Conservation (phyloP, 2,888 invertebrate genomes). For the Amphimallon solstitiale region DNA sequence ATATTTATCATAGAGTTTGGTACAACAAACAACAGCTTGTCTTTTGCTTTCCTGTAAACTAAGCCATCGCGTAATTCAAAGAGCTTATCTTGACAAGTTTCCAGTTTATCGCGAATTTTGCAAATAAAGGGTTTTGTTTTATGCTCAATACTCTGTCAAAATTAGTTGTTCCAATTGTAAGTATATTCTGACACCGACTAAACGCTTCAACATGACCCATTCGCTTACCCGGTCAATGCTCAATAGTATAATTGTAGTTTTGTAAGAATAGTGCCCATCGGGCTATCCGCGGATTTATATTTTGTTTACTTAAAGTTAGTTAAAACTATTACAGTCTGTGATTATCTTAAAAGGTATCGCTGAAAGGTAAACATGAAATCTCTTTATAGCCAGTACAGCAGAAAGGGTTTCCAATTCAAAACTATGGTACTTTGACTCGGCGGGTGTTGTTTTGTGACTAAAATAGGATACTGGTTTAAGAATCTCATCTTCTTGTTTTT, state of each 20-base stretch:
- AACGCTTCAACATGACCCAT: slow-evolving; percentile 28
- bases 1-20: slow-evolving; percentile 16
- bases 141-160: slow-evolving; percentile 12
- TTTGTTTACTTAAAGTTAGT: slow-evolving; percentile 48
- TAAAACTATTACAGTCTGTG: slow-evolving; percentile 48
- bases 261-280: slow-evolving; percentile 51
- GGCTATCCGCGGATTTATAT: slow-evolving; percentile 48
- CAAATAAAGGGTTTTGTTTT: slow-evolving; percentile 25
- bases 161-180: slow-evolving; percentile 14
- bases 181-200: slow-evolving; percentile 17
- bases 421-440: slow-evolving; percentile 24
- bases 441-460: slow-evolving; percentile 2
- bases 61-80: slow-evolving; percentile 29
- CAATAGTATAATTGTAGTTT: slow-evolving; percentile 50
- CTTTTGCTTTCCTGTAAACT: slow-evolving; percentile 24
- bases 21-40: slow-evolving; percentile 18
- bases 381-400: slow-evolving; percentile 47
- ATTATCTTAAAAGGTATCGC: slow-evolving; percentile 50
- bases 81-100: not conserved
- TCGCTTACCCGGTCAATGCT: slow-evolving; percentile 45
- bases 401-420: slow-evolving; percentile 30
- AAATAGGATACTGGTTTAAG: slow-evolving; percentile 30
- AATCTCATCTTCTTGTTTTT: slow-evolving; percentile 44
- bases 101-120: not conserved
- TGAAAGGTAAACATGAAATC: slow-evolving; percentile 49